A percentile compares a stretch with the other conserved stretches of the same genome.
phyloP scores from a whole-genome alignment of 2,888 invertebrate species.

The Stenolophus ochropezus region DNA sequence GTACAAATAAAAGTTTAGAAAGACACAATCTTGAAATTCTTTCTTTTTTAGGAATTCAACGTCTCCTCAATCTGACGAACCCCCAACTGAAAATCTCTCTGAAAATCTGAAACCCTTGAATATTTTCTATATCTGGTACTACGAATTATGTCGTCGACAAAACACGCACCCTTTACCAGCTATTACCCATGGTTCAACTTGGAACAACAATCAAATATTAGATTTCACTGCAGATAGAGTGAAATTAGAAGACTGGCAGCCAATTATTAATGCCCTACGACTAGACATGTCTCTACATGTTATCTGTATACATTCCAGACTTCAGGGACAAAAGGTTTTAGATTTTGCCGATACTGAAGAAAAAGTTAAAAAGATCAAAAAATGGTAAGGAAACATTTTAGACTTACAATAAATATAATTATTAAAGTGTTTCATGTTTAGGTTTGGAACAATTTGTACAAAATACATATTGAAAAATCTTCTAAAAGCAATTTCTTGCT shows the following conservation, averaged over 20 bases:
- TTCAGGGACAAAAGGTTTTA: conserved; percentile 67
- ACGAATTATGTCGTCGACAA: conserved; percentile 70
- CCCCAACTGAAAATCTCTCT: not conserved
- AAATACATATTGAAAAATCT: conserved; percentile 82
- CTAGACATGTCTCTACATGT: conserved; percentile 83
- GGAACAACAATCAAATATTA: conserved; percentile 35
- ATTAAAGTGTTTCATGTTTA: not conserved
- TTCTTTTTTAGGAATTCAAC: too few species aligned
- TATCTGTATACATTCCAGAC: conserved; percentile 74
- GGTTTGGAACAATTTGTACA: conserved; percentile 76
- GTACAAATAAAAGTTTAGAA: too few species aligned
- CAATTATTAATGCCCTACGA: conserved; percentile 83
- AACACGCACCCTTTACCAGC: conserved; percentile 69
- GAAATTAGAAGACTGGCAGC: conserved; percentile 85
- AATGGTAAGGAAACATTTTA: conserved; percentile 64
- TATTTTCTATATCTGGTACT: conserved; percentile 72
- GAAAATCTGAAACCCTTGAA: conserved; percentile 66
- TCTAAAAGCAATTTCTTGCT: conserved; percentile 79
- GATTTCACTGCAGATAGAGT: conserved; percentile 86
- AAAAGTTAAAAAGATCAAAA: conserved; percentile 76
- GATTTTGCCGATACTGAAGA: conserved; percentile 76
- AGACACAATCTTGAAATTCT: too few species aligned
- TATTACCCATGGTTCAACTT: conserved; percentile 67
- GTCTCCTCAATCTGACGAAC: not conserved
- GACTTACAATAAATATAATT: not conserved